These are phyloP conservation scores for Schizaphis graminum DNA, from an alignment of 2,888 invertebrate genomes.

Conservation along the genomic window DNA sequence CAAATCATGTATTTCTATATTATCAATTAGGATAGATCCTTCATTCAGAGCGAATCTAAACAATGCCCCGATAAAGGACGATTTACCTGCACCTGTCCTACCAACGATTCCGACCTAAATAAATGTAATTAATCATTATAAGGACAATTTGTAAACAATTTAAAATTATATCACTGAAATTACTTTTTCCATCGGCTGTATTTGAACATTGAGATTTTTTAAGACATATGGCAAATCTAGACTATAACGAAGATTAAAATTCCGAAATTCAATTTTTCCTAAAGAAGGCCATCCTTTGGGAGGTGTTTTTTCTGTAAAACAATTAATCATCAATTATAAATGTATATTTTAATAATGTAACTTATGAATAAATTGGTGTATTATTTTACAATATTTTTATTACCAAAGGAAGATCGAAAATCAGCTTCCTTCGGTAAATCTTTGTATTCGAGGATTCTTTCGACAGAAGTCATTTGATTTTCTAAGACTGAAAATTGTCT, in stretches of 20 bases:
- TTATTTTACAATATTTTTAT: neutral
- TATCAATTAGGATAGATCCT: conserved; percentile 87
- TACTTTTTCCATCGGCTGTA: neutral
- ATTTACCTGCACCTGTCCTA: conserved; percentile 88
- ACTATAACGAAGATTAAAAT: conserved; percentile 81
- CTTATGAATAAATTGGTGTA: neutral
- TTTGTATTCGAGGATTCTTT: conserved; percentile 73
- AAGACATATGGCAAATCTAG: conserved; percentile 81
- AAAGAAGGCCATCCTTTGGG: neutral
- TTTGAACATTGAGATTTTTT: conserved; percentile 77
- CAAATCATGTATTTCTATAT: conserved; percentile 78
- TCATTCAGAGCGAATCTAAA: conserved; percentile 85
- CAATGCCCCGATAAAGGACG: conserved; percentile 82
- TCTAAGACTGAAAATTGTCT: conserved; percentile 90
- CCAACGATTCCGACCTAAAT: conserved; percentile 76
- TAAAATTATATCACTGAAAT: neutral
- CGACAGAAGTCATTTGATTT: conserved; percentile 91
- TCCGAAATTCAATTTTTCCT: conserved; percentile 76
- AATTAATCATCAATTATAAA: neutral
- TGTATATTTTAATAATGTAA: neutral
- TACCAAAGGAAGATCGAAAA: neutral
- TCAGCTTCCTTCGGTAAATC: neutral
- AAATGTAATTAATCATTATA: neutral
- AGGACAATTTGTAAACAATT: neutral
- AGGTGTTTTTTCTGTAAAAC: neutral